phyloP scores from a whole-genome alignment of 1,140 invertebrate species.

The Mactra quadrangularis region DNA sequence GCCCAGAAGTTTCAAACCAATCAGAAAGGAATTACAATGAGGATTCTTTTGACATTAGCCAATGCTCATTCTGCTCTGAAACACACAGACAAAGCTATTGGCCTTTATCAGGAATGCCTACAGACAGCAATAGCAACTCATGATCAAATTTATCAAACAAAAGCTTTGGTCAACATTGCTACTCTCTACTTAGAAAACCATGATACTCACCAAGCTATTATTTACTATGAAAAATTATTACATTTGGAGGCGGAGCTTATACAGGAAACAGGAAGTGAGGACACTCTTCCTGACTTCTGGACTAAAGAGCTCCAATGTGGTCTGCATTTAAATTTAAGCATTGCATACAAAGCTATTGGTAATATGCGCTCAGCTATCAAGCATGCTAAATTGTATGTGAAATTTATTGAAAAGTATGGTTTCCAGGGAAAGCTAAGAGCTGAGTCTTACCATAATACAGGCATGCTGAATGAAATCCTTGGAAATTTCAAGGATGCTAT shows the following conservation, averaged over 20 bases:
- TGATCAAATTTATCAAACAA: conserved; percentile 80
- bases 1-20: conserved; percentile 80
- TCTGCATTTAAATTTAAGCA: conserved; percentile 81
- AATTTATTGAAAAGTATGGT: conserved; percentile 70
- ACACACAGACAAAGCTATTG: conserved; percentile 75
- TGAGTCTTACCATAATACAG: conserved; percentile 79
- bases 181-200: conserved; percentile 76
- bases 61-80: conserved; percentile 78
- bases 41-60: conserved; percentile 78
- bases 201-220: conserved; percentile 79
- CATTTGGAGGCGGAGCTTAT: conserved; percentile 76
- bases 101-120: conserved; percentile 78
- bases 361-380: conserved; percentile 75
- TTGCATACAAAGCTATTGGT: conserved; percentile 81
- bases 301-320: conserved; percentile 79
- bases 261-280: conserved; percentile 66
- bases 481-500: conserved; percentile 77
- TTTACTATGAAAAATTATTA: conserved; percentile 80
- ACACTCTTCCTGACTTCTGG: conserved; percentile 78
- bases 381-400: conserved; percentile 76
- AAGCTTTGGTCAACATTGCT: conserved; percentile 80
- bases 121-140: conserved; percentile 77
- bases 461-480: conserved; percentile 79
- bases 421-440: conserved; percentile 67
- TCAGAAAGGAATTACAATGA: conserved; percentile 82